Evolutionary conservation across 1,140 invertebrate species (phyloP), one percentile per base, ranked within the genome.

Genomic region (Megalopta genalis): DNA sequence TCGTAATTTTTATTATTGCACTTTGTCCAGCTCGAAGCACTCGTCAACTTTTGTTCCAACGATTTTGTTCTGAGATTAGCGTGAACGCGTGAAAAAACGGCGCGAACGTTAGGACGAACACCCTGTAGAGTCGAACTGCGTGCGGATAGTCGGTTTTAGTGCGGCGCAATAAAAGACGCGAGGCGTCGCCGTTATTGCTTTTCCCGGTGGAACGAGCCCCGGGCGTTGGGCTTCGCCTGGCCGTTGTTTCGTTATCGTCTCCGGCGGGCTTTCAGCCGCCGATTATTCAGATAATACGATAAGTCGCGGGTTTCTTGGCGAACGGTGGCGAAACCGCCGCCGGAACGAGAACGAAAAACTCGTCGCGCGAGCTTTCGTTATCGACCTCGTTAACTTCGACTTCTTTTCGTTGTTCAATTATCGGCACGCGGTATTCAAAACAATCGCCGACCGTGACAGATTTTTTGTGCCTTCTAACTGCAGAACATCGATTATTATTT

Each of bases 141-240:
- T 71, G 79, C 74, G 62, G 81, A 84, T 71, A 42, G 79, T 75
- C 67, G 25, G 82, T 84, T 86, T 85, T 79, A 86, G 62, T 82
- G 52, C 70, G 62, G 42, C 23, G 65, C 70, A 74, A 71, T 82
- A 85, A 85, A 84, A 85, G 84, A 78, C 83, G 27, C 74, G 52
- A 62, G 68, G 62, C 12, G 46, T 66, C 64, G 73, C 54, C 52
- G 64, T 70, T 70, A 80, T 76, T 72, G 62, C 66, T 46, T 64
- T 46, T 63, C 83, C 54, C 49, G 52, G 52, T 42, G 16, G 27
- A 14, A 27, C 18, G 42, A 75, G 57, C 32, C 16, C 9, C 18
- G 25, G 32, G 39, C 32, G 27, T 25, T 66, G 18, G 57, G 68
- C 32, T 82, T 77, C 42, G 32, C 52, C 27, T 18, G 49, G 49